These are phyloP conservation scores for Oxyura jamaicensis DNA, from an alignment of 2,113 vertebrate species.

Conservation along the genomic window DNA sequence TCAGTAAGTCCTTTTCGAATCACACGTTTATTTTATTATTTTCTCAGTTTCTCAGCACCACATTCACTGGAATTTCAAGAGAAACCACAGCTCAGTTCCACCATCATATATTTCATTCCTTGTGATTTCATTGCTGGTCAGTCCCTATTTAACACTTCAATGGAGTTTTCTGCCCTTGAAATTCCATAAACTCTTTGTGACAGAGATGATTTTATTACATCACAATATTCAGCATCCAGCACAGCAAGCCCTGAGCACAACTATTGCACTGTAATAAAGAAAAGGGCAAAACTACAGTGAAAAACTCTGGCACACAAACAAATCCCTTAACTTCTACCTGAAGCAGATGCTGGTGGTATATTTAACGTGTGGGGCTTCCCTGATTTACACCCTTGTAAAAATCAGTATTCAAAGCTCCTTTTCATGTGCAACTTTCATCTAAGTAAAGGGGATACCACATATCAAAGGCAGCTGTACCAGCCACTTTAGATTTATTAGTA, in stretches of 20 bases:
- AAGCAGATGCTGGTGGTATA: conserved; percentile 47
- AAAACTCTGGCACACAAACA: neutral
- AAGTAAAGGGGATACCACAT: conserved; percentile 55
- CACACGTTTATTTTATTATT: neutral
- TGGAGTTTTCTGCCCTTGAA: neutral
- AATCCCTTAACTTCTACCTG: conserved; percentile 36
- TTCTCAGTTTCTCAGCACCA: neutral
- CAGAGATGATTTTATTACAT: neutral
- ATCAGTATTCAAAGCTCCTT: conserved; percentile 66
- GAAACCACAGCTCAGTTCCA: neutral
- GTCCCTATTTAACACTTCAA: neutral
- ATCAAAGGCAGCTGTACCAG: conserved; percentile 57
- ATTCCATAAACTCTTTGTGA: neutral
- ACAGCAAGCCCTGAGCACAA: neutral
- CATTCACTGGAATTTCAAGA: neutral
- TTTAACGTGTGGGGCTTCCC: conserved; percentile 11
- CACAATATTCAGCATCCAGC: neutral
- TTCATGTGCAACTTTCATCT: conserved; percentile 53
- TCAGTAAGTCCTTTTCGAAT: neutral
- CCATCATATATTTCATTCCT: neutral
- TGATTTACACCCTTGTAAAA: conserved; percentile 71
- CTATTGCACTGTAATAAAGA: neutral
- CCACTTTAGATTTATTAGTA: conserved; percentile 72
- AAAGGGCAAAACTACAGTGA: neutral
- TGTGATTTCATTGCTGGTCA: neutral